Evolutionary conservation across 2,888 invertebrate genomes (phyloP).

Genomic region (Mesorhabditis sp.): DNA sequence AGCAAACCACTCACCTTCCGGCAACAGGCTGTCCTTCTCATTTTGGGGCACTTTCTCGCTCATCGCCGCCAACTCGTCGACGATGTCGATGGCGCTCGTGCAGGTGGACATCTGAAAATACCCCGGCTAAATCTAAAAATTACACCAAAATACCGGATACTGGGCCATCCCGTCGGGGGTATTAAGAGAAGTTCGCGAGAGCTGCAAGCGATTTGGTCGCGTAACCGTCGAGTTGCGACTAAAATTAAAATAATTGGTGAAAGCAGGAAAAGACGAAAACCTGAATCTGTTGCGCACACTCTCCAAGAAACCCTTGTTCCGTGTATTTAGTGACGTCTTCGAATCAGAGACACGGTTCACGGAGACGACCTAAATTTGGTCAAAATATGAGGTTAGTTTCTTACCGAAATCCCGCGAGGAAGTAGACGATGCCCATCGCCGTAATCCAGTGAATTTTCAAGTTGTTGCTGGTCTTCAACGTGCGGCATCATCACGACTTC

Average conservation of each 20-base stretch:
- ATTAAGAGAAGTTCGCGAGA: not conserved
- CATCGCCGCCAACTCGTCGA: constrained; percentile 6
- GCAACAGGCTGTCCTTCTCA: not conserved
- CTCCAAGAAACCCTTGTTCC: constrained; percentile 11
- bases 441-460: constrained; percentile 13
- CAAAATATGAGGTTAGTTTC: not conserved
- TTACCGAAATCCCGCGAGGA: constrained; percentile 17
- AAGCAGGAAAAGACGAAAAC: too few relatives aligned
- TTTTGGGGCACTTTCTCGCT: not conserved
- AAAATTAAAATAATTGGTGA: not conserved
- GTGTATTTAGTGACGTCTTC: constrained; percentile 15
- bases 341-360: constrained; percentile 31
- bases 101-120: not conserved
- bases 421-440: constrained; percentile 22
- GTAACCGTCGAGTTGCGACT: not conserved
- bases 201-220: not conserved
- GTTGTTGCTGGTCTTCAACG: constrained; percentile 20
- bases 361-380: constrained; percentile 32
- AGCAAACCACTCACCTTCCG: not conserved
- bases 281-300: constrained; percentile 10
- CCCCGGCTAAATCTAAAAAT: not conserved
- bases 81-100: constrained; percentile 4
- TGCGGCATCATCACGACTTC: constrained; percentile 34
- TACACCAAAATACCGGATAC: not conserved
- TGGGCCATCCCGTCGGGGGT: not conserved